Base-by-base conservation (phyloP, 2,113 vertebrate species). In the Mirounga angustirostris region DNA sequence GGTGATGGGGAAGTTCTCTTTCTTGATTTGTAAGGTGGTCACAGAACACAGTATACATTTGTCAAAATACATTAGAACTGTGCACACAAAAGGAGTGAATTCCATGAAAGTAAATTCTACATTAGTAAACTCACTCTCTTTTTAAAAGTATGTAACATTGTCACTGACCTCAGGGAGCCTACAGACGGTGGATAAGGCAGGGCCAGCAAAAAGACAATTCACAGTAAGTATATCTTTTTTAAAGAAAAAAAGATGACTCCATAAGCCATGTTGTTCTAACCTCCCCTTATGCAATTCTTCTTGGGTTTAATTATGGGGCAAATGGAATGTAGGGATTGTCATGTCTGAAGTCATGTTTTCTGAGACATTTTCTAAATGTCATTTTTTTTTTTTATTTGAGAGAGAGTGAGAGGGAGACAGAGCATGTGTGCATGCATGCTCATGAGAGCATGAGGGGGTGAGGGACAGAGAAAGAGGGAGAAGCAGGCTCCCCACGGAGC, bases 271-370 rank as follows among this genome's bases (percentile, higher is more conserved):
- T 50, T 85, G 10, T 33, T 86, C 78, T 21, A 94, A 78, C 1
- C 6, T 91, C 28, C 11, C n/a, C 15, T 86, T 46, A 33, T 2
- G 8, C 36, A 28, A 78, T 87, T 94, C 52, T 50, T 73, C 69
- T 69, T 79, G 58, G 40, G 58, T 85, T 85, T 95, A 67, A 21
- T 89, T 67, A 76, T 73, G 3, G 5, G 11, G 5, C 15, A 79
- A 76, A n/a, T 59, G 21, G 46, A 94, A 89, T 79, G 18, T 22
- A 73, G 33, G 15, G 80, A 92, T 82, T 82, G 80, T 54, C 43
- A n/a, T 54, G 12, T 67, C 40, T 85, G 11, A 40, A 92, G 56
- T 86, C 73, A 43, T 87, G 76, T 85, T 89, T 96, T 88, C 56
- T 84, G n/a, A 69, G 26, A 21, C 4, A 69, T 50, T 93, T 43